These are phyloP conservation scores for Nemotelus nigrinus DNA, from an alignment of 2,888 invertebrate genomes.

Conservation along the genomic window DNA sequence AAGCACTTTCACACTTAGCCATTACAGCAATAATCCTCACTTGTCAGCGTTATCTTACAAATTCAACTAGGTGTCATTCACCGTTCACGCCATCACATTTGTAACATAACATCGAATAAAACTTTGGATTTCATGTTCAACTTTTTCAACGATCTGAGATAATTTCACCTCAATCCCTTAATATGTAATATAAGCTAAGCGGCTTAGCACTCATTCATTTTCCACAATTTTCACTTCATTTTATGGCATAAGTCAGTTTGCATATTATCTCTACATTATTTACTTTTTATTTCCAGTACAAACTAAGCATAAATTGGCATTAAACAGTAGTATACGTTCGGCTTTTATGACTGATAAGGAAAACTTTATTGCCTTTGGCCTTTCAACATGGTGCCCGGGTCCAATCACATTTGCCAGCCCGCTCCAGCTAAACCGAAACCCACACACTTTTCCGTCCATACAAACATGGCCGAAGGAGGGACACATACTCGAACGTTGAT, in stretches of 20 bases:
- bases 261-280: background rate
- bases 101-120: too few relatives aligned
- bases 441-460: background rate
- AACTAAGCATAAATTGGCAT: conserved; percentile 25
- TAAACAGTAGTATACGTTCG: conserved; percentile 6
- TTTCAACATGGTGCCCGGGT: background rate
- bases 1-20: too few relatives aligned
- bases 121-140: too few relatives aligned
- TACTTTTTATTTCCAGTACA: background rate
- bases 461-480: background rate
- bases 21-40: too few relatives aligned
- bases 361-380: background rate
- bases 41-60: too few relatives aligned
- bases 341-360: conserved; percentile 14
- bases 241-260: background rate
- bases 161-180: too few relatives aligned
- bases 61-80: too few relatives aligned
- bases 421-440: too few relatives aligned
- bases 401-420: too few relatives aligned
- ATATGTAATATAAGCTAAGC: too few relatives aligned
- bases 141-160: too few relatives aligned
- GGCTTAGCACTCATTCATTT: background rate
- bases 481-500: background rate
- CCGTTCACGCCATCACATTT: too few relatives aligned
- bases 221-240: conserved; percentile 17